Evolutionary conservation across 2,888 invertebrate species (phyloP).

Genomic region (Leptinotarsa juncta): DNA sequence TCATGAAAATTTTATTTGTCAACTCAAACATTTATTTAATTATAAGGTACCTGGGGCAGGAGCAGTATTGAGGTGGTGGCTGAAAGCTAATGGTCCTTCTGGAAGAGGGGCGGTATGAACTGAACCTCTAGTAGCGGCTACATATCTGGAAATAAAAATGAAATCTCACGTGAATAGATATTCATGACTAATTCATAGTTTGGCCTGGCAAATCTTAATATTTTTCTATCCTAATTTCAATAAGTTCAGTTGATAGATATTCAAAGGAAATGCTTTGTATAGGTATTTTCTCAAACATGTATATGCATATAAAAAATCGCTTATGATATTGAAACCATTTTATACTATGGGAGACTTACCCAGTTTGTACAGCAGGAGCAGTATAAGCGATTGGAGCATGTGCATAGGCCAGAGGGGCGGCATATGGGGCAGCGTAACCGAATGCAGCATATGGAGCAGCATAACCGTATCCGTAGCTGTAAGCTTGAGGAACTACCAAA

Average conservation of each 20-base stretch:
- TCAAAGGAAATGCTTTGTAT: too few relatives aligned
- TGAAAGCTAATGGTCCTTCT: slow-evolving; percentile 62
- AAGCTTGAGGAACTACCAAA: slow-evolving; percentile 46
- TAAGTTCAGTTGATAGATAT: too few relatives aligned
- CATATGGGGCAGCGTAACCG: slow-evolving; percentile 49
- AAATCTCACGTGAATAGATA: too few relatives aligned
- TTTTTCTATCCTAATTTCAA: too few relatives aligned
- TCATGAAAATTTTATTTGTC: background rate
- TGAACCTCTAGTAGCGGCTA: slow-evolving; percentile 70
- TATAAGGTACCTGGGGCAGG: slow-evolving; percentile 69
- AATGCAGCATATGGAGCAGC: slow-evolving; percentile 32
- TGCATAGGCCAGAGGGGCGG: slow-evolving; percentile 47
- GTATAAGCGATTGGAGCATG: slow-evolving; percentile 53
- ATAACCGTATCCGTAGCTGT: slow-evolving; percentile 39
- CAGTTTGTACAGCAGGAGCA: slow-evolving; percentile 58
- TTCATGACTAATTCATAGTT: too few relatives aligned
- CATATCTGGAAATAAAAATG: slow-evolving; percentile 61
- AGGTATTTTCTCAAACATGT: too few relatives aligned
- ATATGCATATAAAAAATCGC: too few relatives aligned
- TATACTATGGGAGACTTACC: slow-evolving; percentile 47
- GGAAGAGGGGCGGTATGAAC: slow-evolving; percentile 70
- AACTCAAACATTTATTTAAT: background rate
- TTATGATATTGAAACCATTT: too few relatives aligned
- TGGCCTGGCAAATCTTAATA: too few relatives aligned
- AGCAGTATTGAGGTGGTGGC: slow-evolving; percentile 68